A percentile compares a stretch with the other conserved stretches of the same genome.
phyloP scores from a whole-genome alignment of 2,113 vertebrate genomes.

The Phyllopteryx taeniolatus region DNA sequence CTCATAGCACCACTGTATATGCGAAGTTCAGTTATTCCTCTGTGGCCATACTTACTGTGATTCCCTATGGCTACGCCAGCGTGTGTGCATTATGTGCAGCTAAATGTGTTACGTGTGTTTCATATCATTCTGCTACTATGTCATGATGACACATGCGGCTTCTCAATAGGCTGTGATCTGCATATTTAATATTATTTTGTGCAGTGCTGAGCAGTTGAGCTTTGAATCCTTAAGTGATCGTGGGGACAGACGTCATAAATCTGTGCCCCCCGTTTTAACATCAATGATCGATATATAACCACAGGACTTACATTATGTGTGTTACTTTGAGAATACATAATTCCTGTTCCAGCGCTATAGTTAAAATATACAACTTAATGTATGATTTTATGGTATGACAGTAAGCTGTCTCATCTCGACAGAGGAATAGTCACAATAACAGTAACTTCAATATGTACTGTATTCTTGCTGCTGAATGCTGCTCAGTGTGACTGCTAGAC shows the following conservation, averaged over 20 bases:
- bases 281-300: slow-evolving; percentile 48
- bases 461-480: too few relatives aligned
- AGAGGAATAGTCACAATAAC: too few relatives aligned
- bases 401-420: too few relatives aligned
- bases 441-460: not conserved
- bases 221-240: slow-evolving; percentile 62
- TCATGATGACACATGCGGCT: slow-evolving; percentile 27
- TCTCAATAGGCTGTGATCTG: slow-evolving; percentile 20
- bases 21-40: slow-evolving; percentile 33
- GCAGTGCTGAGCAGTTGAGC: slow-evolving; percentile 27
- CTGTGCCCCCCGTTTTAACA: slow-evolving; percentile 42
- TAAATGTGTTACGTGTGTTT: slow-evolving; percentile 35
- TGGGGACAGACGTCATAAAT: slow-evolving; percentile 63
- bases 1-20: not conserved
- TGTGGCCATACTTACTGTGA: slow-evolving; percentile 22
- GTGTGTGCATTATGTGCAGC: slow-evolving; percentile 34
- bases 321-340: slow-evolving; percentile 13
- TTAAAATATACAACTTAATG: too few relatives aligned
- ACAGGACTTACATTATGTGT: slow-evolving; percentile 40
- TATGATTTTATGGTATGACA: too few relatives aligned
- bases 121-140: slow-evolving; percentile 40
- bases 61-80: slow-evolving; percentile 35
- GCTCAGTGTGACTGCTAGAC: not conserved
- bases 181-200: slow-evolving; percentile 26
- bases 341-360: not conserved